phyloP scores from a whole-genome alignment of 2,888 invertebrate genomes.

The Heliconius erato region DNA sequence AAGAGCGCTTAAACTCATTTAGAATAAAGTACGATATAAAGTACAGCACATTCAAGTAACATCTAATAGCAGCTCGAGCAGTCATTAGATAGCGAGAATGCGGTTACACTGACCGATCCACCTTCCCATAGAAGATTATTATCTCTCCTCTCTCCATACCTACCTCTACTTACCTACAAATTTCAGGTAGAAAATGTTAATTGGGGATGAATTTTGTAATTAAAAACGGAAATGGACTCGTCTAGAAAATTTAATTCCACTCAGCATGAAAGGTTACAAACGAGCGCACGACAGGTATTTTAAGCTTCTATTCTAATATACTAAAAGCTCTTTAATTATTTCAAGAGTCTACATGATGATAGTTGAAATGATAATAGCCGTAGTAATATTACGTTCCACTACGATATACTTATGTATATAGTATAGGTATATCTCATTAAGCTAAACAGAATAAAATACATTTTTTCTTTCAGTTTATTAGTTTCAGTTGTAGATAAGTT shows the following conservation, averaged over 20 bases:
- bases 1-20: slow-evolving; percentile 27
- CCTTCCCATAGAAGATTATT: slow-evolving; percentile 24
- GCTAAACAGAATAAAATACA: too few species aligned
- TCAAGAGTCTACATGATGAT: background rate
- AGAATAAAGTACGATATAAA: slow-evolving; percentile 28
- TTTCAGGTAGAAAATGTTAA: slow-evolving; percentile 19
- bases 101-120: slow-evolving; percentile 36
- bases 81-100: slow-evolving; percentile 43
- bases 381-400: background rate
- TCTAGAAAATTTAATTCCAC: slow-evolving; percentile 13
- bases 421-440: background rate
- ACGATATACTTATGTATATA: background rate
- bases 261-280: slow-evolving; percentile 7
- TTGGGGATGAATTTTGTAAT: slow-evolving; percentile 8
- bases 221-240: slow-evolving; percentile 22
- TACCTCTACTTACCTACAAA: slow-evolving; percentile 9
- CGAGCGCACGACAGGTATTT: slow-evolving; percentile 18
- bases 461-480: too few species aligned
- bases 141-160: background rate
- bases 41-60: slow-evolving; percentile 31
- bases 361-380: slow-evolving; percentile 1
- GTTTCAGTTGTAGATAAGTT: too few species aligned
- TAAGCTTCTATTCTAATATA: background rate
- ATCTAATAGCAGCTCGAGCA: slow-evolving; percentile 36
- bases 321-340: slow-evolving; percentile 25